Evolutionary conservation across 2,888 invertebrate genomes (phyloP).

Genomic region (Nymphalis polychloros): DNA sequence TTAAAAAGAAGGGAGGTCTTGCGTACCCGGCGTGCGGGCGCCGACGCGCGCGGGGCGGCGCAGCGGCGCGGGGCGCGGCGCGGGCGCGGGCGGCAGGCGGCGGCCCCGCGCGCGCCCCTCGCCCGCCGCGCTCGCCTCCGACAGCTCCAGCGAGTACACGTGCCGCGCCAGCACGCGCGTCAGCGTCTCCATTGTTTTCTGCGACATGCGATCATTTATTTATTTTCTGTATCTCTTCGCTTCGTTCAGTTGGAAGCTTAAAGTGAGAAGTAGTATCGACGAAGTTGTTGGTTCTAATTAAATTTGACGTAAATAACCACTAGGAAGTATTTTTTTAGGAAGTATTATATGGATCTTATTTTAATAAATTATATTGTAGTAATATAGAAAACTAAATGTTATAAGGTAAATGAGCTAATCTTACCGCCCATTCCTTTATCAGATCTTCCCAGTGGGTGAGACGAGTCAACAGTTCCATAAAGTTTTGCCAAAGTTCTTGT

Average conservation of each 20-base stretch:
- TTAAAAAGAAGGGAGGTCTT: too few species aligned
- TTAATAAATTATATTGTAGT: too few species aligned
- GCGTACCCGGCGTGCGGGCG: conserved; percentile 41
- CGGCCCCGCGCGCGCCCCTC: conserved; percentile 42
- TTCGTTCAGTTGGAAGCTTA: too few species aligned
- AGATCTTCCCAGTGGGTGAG: conserved; percentile 97
- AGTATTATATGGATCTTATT: too few species aligned
- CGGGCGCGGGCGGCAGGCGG: conserved; percentile 38
- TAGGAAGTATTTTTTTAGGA: too few species aligned
- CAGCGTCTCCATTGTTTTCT: conserved; percentile 98
- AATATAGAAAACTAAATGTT: too few species aligned
- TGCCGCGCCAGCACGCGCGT: conserved; percentile 97
- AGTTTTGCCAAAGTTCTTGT: conserved; percentile 95
- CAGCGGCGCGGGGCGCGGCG: conserved; percentile 52
- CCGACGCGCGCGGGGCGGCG: conserved; percentile 41
- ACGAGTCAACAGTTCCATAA: conserved; percentile 91
- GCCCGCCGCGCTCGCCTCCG: conserved; percentile 87
- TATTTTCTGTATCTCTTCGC: too few species aligned
- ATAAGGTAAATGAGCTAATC: conserved; percentile 45
- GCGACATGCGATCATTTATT: conserved; percentile 6
- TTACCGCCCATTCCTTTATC: conserved; percentile 97
- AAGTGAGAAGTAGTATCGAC: too few species aligned
- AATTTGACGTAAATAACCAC: too few species aligned
- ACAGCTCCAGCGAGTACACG: conserved; percentile 96
- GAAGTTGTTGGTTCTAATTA: too few species aligned